Evolutionary conservation across 2,113 vertebrate genomes (phyloP).

Genomic region (Scortum barcoo): DNA sequence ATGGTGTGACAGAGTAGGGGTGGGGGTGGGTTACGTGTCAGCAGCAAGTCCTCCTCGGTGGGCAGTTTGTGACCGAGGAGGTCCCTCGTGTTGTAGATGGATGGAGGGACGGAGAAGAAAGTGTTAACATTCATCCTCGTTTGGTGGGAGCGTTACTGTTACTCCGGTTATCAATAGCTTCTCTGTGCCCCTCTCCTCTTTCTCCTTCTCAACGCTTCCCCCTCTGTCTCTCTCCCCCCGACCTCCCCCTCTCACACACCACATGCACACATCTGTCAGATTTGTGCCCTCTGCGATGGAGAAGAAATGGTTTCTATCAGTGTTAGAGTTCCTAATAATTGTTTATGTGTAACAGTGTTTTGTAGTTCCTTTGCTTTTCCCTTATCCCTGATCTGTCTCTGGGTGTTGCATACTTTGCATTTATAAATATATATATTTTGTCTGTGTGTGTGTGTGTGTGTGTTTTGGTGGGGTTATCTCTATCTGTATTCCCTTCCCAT

Average conservation of each 20-base stretch:
- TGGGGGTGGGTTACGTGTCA: slow-evolving; percentile 55
- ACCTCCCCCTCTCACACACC: neutral
- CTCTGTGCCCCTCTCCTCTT: slow-evolving; percentile 72
- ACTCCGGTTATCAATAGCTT: slow-evolving; percentile 76
- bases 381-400: neutral
- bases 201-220: slow-evolving; percentile 34
- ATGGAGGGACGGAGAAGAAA: slow-evolving; percentile 48
- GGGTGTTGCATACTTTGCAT: slow-evolving; percentile 2
- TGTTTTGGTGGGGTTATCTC: slow-evolving; percentile 20
- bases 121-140: slow-evolving; percentile 67
- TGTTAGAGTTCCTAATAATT: slow-evolving; percentile 38
- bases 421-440: slow-evolving; percentile 8
- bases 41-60: slow-evolving; percentile 45
- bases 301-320: slow-evolving; percentile 25
- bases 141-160: slow-evolving; percentile 61
- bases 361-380: neutral
- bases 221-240: slow-evolving; percentile 37
- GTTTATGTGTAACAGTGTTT: neutral
- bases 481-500: slow-evolving; percentile 26
- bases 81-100: neutral
- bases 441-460: neutral
- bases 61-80: slow-evolving; percentile 28
- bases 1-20: slow-evolving; percentile 29
- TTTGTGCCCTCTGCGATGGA: neutral
- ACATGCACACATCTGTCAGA: slow-evolving; percentile 36